These are phyloP conservation scores for Cichlasoma orientale DNA, from an alignment of 2,797 vertebrate species.

Conservation along the genomic window DNA sequence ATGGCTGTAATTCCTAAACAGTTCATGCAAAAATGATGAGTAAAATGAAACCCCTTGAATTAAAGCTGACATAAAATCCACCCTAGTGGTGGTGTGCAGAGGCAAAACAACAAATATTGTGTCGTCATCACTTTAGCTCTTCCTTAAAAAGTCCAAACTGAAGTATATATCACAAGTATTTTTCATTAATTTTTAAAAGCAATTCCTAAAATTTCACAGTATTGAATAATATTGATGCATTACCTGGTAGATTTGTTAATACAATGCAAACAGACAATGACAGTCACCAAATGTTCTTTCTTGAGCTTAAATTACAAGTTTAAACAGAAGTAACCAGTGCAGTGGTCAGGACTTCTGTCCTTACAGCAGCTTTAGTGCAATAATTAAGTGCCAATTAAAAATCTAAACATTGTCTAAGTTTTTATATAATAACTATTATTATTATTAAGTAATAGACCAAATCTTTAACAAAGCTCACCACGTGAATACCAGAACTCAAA, in stretches of 20 bases:
- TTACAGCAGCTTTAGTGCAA: no score
- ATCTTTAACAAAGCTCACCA: background rate
- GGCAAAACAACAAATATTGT: background rate
- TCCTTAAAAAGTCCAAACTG: background rate
- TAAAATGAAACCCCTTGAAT: background rate
- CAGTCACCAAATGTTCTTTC: background rate
- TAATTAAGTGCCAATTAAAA: no score
- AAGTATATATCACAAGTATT: background rate
- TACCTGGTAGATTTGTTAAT: background rate
- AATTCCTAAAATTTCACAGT: background rate
- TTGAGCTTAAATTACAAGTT: background rate
- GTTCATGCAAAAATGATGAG: background rate
- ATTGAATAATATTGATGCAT: background rate
- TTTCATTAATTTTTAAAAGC: rapidly evolving
- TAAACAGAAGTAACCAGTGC: background rate
- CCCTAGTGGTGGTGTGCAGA: background rate
- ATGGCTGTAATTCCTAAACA: no score
- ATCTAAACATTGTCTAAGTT: background rate
- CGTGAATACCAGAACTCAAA: background rate
- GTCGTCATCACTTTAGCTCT: background rate
- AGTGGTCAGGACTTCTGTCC: no score
- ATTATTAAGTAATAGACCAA: rapidly evolving
- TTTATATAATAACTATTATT: background rate
- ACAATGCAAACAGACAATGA: background rate
- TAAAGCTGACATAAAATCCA: background rate